These are phyloP conservation scores for Tachypleus tridentatus DNA, from an alignment of 1,140 invertebrate genomes.

Conservation along the genomic window DNA sequence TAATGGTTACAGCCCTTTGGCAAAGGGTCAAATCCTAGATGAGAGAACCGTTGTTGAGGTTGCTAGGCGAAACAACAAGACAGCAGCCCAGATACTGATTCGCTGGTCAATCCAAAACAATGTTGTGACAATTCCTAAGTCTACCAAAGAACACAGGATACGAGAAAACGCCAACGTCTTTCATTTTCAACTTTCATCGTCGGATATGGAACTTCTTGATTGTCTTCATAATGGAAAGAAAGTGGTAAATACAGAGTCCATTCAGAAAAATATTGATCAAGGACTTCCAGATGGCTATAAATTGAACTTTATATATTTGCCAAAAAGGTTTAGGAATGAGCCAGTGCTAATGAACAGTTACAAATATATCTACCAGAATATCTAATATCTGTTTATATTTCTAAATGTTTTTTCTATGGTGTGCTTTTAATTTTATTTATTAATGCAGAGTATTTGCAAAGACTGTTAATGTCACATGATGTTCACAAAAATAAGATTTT, in stretches of 20 bases:
- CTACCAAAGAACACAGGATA: conserved; percentile 29
- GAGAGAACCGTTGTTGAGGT: conserved; percentile 26
- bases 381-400: no score
- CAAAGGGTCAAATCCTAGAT: conserved; percentile 31
- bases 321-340: no score
- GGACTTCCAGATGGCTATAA: conserved; percentile 34
- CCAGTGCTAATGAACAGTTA: no score
- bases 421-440: no score
- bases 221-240: conserved; percentile 25
- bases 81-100: conserved; percentile 32
- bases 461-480: no score
- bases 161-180: conserved; percentile 30
- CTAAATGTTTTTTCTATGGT: no score
- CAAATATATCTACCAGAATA: no score
- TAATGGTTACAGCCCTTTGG: conserved; percentile 37
- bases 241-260: conserved; percentile 24
- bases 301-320: conserved; percentile 10
- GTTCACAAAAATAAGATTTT: no score
- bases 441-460: no score
- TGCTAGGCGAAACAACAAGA: conserved; percentile 24
- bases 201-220: conserved; percentile 27
- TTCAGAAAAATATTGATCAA: conserved; percentile 31
- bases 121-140: conserved; percentile 35
- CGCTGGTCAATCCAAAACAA: conserved; percentile 32
- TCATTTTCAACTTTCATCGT: conserved; percentile 26